phyloP scores from a whole-genome alignment of 2,888 invertebrate genomes.

The Philhelius pedissequus region DNA sequence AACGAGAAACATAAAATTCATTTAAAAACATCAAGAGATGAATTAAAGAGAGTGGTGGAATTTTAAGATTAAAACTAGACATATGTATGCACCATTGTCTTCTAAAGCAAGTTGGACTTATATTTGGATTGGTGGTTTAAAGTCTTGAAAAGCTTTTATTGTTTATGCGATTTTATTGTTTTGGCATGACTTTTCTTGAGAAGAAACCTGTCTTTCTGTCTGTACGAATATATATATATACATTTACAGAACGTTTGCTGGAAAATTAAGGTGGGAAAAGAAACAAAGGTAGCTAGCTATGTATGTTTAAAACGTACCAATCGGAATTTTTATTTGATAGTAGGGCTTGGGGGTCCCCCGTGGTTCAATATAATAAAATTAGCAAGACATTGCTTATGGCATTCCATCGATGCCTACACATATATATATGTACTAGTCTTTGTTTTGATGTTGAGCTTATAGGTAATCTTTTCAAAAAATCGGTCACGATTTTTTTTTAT shows the following conservation, averaged over 20 bases:
- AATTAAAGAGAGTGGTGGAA: background rate
- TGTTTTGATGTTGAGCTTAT: constrained; percentile 3
- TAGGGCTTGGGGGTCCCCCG: background rate
- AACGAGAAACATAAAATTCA: constrained; percentile 11
- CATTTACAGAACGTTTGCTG: background rate
- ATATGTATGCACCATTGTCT: background rate
- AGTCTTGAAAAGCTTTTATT: background rate
- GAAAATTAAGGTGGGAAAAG: background rate
- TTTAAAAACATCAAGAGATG: constrained; percentile 4
- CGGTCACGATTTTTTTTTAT: constrained; percentile 18
- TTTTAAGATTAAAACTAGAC: background rate
- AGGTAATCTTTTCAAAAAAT: constrained; percentile 28
- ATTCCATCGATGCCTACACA: constrained; percentile 28
- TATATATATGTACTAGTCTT: too few species aligned
- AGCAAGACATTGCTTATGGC: constrained; percentile 26
- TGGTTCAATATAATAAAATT: background rate
- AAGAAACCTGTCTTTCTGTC: constrained; percentile 3
- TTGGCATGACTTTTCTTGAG: background rate
- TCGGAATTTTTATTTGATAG: background rate
- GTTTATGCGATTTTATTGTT: constrained; percentile 1
- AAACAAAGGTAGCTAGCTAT: background rate
- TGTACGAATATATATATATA: too few species aligned
- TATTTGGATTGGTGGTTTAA: background rate
- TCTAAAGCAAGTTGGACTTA: background rate
- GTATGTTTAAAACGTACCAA: background rate